Percentiles rank a stretch among this genome's conserved stretches.
phyloP scores from a whole-genome alignment of 2,797 vertebrate genomes.

The Menidia menidia region DNA sequence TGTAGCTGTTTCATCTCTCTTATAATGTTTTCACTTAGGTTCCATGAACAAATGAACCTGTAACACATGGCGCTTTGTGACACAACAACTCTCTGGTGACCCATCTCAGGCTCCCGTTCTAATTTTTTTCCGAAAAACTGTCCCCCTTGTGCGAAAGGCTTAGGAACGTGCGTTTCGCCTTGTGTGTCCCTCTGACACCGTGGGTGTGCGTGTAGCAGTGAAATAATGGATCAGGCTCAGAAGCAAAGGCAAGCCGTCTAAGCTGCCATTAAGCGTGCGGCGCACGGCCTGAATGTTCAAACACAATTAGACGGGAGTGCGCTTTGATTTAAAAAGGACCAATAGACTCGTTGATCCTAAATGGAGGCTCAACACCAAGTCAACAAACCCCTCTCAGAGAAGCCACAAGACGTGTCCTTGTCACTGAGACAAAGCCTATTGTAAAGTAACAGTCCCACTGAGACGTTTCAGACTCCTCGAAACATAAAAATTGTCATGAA shows the following conservation, averaged over 20 bases:
- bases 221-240: constrained; percentile 51
- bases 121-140: constrained; percentile 40
- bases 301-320: constrained; percentile 79
- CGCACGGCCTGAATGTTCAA: constrained; percentile 75
- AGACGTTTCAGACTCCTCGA: constrained; percentile 34
- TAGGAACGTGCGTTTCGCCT: constrained; percentile 1
- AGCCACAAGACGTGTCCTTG: constrained; percentile 68
- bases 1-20: constrained; percentile 69
- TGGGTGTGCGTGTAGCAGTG: constrained; percentile 17
- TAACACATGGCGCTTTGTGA: constrained; percentile 40
- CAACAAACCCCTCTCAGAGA: constrained; percentile 76
- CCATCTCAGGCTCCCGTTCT: constrained; percentile 29
- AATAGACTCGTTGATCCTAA: constrained; percentile 75
- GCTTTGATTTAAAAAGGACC: constrained; percentile 78
- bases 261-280: constrained; percentile 76
- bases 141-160: constrained; percentile 1
- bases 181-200: constrained; percentile 1
- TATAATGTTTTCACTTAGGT: constrained; percentile 66
- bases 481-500: constrained; percentile 27
- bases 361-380: constrained; percentile 77
- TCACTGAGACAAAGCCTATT: constrained; percentile 66
- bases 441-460: constrained; percentile 46
- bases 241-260: constrained; percentile 53
- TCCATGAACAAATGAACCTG: constrained; percentile 62
- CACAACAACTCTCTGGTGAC: constrained; percentile 31